Conservation (phyloP, 2,888 invertebrate genomes). For the Aethes cnicana region DNA sequence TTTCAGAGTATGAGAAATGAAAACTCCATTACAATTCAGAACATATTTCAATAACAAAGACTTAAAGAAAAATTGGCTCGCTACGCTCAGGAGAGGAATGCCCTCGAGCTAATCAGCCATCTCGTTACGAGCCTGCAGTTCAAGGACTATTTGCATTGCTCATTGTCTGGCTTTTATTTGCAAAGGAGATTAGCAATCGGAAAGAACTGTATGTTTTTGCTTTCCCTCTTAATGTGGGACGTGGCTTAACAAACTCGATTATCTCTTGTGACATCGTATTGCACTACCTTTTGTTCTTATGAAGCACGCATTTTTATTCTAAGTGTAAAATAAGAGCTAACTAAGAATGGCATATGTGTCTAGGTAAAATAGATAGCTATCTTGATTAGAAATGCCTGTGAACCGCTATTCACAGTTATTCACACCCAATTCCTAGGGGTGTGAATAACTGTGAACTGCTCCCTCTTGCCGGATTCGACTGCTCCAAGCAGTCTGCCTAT, state of each 20-base stretch:
- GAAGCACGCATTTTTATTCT: too few relatives aligned
- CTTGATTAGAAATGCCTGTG: too few relatives aligned
- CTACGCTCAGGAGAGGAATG: slow-evolving; percentile 9
- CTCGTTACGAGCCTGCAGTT: slow-evolving; percentile 16
- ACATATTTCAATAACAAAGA: slow-evolving; percentile 25
- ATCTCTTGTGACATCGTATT: slow-evolving; percentile 13
- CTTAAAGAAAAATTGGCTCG: slow-evolving; percentile 6
- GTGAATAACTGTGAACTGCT: too few relatives aligned
- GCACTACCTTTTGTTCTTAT: too few relatives aligned
- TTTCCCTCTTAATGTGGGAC: slow-evolving; percentile 17
- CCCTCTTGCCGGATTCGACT: too few relatives aligned
- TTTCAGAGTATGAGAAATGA: neutral
- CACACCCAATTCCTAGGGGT: too few relatives aligned
- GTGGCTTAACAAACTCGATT: slow-evolving; percentile 11
- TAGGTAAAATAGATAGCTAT: too few relatives aligned
- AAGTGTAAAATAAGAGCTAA: too few relatives aligned
- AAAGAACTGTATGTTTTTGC: slow-evolving; percentile 9
- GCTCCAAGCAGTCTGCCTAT: too few relatives aligned
- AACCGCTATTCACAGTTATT: too few relatives aligned
- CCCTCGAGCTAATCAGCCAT: slow-evolving; percentile 15
- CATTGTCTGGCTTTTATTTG: slow-evolving; percentile 15
- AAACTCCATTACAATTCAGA: slow-evolving; percentile 18
- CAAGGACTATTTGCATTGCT: slow-evolving; percentile 20
- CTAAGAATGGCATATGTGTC: too few relatives aligned
- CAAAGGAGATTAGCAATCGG: slow-evolving; percentile 12